A percentile compares a stretch with the other conserved stretches of the same genome.
Evolutionary conservation across 2,113 vertebrate species (phyloP).

Genomic region (Ginglymostoma cirratum): DNA sequence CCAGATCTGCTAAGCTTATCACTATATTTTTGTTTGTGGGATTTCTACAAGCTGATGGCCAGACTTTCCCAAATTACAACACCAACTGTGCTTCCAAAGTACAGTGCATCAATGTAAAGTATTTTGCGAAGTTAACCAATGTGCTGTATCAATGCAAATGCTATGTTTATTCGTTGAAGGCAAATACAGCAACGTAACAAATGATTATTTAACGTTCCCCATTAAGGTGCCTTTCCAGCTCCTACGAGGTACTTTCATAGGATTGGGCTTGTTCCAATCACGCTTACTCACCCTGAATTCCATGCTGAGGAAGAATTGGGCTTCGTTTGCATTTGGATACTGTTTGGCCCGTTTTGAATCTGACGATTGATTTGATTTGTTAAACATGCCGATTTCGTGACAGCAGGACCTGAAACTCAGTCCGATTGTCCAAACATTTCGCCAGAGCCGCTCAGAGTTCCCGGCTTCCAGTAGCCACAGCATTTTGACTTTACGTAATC

Average conservation of each 20-base stretch:
- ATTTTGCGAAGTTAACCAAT: background rate
- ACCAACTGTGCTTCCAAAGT: background rate
- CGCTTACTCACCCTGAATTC: background rate
- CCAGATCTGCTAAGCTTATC: background rate
- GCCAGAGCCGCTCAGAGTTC: background rate
- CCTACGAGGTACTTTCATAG: background rate
- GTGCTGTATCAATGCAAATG: background rate
- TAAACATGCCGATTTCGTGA: background rate
- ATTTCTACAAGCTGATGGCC: background rate
- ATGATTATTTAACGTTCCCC: slow-evolving; percentile 44
- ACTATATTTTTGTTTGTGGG: background rate
- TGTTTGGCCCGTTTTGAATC: background rate
- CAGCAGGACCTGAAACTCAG: background rate
- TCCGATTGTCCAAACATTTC: background rate
- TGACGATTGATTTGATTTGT: background rate
- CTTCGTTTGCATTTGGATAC: background rate
- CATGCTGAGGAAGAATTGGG: background rate
- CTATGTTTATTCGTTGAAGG: slow-evolving; percentile 58
- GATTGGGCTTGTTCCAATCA: background rate
- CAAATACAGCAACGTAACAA: slow-evolving; percentile 67
- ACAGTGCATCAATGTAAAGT: background rate
- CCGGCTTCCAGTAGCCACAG: no score
- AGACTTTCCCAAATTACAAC: background rate
- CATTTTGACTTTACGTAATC: background rate
- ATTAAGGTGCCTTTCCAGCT: background rate